Conservation (phyloP, 2,797 vertebrate genomes). For the Falco novaeseelandiae region DNA sequence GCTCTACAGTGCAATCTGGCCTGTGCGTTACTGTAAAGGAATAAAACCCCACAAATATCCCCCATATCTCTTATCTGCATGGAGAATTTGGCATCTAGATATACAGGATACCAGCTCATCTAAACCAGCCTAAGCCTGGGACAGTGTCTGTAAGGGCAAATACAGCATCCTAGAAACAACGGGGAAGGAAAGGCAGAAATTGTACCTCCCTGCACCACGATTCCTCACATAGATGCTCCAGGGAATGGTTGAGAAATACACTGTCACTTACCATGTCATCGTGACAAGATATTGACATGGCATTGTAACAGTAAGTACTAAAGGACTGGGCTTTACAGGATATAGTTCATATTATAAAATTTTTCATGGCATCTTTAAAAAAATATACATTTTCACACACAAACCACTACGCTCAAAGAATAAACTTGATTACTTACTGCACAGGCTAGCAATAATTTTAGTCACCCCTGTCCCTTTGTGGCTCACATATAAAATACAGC, state of each 20-base stretch:
- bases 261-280: not conserved
- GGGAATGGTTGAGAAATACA: not conserved
- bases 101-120: not conserved
- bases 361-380: not conserved
- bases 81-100: not conserved
- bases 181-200: not conserved
- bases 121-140: not conserved
- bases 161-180: not conserved
- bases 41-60: not conserved
- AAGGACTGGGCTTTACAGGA: not conserved
- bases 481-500: not conserved
- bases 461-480: not conserved
- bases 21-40: not conserved
- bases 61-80: not conserved
- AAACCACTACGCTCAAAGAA: not conserved
- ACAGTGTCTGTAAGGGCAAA: not conserved
- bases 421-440: not conserved
- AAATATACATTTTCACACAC: not conserved
- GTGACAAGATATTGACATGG: not conserved
- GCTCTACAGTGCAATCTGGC: not conserved
- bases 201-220: not conserved
- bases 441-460: not conserved
- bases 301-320: not conserved
- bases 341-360: not conserved
- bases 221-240: not conserved